Evolutionary conservation across 2,113 vertebrate species (phyloP).

Genomic region (Bathybates hornii): DNA sequence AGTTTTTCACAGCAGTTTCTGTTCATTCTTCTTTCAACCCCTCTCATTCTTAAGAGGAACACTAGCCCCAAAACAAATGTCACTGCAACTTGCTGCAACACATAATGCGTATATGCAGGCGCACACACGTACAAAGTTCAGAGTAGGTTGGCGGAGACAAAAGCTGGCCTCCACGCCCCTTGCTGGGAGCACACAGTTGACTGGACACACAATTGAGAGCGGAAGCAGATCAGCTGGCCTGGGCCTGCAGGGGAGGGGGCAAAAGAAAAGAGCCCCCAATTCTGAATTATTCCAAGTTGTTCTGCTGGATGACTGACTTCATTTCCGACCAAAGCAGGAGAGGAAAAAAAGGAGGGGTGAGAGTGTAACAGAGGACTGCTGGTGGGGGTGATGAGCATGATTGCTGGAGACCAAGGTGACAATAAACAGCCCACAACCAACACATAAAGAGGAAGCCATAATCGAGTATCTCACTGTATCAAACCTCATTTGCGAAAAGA

Average conservation of each 20-base stretch:
- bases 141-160: constrained; percentile 58
- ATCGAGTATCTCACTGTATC: neutral
- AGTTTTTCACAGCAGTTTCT: neutral
- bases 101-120: neutral
- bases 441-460: neutral
- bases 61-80: neutral
- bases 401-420: constrained; percentile 32
- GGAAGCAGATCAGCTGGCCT: constrained; percentile 73
- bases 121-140: constrained; percentile 33
- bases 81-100: constrained; percentile 17
- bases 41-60: neutral
- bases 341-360: constrained; percentile 47
- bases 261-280: constrained; percentile 56
- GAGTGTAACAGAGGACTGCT: constrained; percentile 4
- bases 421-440: neutral
- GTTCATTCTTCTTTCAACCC: neutral
- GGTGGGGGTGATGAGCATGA: constrained; percentile 16
- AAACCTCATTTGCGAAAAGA: neutral
- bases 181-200: constrained; percentile 68
- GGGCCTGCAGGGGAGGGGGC: constrained; percentile 22
- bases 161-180: constrained; percentile 53
- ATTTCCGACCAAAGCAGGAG: constrained; percentile 67
- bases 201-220: constrained; percentile 71
- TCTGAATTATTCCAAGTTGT: constrained; percentile 73
- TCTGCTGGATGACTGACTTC: constrained; percentile 77